Conservation (phyloP, 2,113 vertebrate species). For the Cavia aperea region DNA sequence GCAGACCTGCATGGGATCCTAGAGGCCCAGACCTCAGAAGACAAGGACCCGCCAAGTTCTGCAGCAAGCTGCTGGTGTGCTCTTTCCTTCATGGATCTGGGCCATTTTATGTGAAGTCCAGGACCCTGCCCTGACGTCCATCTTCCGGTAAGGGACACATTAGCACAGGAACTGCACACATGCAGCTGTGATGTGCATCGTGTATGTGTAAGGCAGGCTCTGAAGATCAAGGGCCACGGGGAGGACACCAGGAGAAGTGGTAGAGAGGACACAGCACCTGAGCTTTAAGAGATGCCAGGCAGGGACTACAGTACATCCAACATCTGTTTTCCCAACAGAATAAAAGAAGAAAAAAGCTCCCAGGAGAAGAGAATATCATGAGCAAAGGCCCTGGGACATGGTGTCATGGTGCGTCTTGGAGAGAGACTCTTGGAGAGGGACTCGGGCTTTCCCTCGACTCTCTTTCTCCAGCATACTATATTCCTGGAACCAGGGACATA, state of each 20-base stretch:
- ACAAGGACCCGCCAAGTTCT: neutral
- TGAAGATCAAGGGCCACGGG: rapidly evolving
- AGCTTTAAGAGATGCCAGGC: neutral
- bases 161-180: rapidly evolving
- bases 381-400: neutral
- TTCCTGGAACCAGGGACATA: rapidly evolving
- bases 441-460: neutral
- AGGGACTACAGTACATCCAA: too few relatives aligned
- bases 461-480: neutral
- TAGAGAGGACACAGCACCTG: neutral
- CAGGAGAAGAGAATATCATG: neutral
- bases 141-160: neutral
- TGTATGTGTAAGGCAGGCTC: neutral
- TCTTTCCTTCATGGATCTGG: neutral
- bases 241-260: neutral
- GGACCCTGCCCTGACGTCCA: neutral
- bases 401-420: rapidly evolving
- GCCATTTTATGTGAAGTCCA: neutral
- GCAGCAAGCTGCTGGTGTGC: rapidly evolving
- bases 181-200: rapidly evolving
- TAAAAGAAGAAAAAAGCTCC: neutral
- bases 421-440: too few relatives aligned
- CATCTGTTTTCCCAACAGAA: neutral
- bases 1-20: rapidly evolving
- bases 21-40: rapidly evolving